A percentile compares a stretch with the other conserved stretches of the same genome.
phyloP scores from a whole-genome alignment of 1,140 invertebrate genomes.

The Scylla paramamosain region DNA sequence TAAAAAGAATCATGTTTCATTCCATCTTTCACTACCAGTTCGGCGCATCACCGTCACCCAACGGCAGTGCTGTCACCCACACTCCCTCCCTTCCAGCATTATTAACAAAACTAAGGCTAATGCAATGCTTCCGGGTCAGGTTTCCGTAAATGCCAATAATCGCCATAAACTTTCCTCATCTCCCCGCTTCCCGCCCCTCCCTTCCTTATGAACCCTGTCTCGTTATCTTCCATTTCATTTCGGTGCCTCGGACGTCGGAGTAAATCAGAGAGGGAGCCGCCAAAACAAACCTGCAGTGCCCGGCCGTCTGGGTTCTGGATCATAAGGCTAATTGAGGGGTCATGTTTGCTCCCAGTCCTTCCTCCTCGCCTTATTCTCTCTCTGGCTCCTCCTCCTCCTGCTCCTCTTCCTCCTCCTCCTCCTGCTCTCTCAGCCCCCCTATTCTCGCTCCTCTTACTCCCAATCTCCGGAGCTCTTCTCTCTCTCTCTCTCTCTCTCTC shows the following conservation, averaged over 20 bases:
- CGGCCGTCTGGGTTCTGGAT: constrained; percentile 59
- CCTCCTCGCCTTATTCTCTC: constrained; percentile 2
- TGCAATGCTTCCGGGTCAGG: constrained; percentile 4
- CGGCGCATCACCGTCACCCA: no score
- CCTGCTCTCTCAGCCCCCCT: neutral
- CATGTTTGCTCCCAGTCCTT: constrained; percentile 50
- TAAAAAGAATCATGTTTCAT: no score
- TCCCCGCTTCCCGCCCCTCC: neutral
- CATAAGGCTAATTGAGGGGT: constrained; percentile 72
- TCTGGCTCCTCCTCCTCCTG: neutral
- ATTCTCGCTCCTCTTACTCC: neutral
- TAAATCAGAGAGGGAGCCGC: constrained; percentile 40
- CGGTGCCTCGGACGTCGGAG: constrained; percentile 45
- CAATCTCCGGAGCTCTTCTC: neutral
- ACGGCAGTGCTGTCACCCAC: neutral
- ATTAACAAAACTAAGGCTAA: neutral
- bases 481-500: constrained; percentile 3
- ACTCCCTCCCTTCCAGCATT: neutral
- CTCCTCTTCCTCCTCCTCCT: neutral
- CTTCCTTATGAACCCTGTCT: constrained; percentile 18
- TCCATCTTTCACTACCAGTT: no score
- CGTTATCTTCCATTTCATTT: constrained; percentile 59
- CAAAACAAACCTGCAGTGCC: constrained; percentile 65
- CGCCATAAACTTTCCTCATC: constrained; percentile 43
- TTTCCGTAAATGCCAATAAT: constrained; percentile 50